A percentile compares a stretch with the other conserved stretches of the same genome.
Evolutionary conservation across 1,140 invertebrate genomes (phyloP).

Genomic region (Stratiolaelaps scimitus): DNA sequence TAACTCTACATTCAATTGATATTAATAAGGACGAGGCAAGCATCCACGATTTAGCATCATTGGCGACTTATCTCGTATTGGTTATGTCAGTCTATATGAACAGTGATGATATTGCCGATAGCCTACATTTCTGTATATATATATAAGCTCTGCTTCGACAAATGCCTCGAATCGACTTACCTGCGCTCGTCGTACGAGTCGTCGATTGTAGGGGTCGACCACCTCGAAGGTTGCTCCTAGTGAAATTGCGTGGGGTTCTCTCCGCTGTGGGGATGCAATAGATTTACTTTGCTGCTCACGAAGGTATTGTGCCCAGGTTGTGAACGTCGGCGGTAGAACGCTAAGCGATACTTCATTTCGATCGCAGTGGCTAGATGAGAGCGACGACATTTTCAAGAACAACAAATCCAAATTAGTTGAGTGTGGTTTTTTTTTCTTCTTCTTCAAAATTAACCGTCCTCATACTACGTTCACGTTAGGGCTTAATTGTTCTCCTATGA

Average conservation of each 20-base stretch:
- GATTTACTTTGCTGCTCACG: not conserved
- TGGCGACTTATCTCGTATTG: not conserved
- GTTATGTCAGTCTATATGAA: too few species aligned
- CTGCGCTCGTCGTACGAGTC: conserved; percentile 2
- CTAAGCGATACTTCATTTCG: not conserved
- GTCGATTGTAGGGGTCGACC: not conserved
- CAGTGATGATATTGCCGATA: too few species aligned
- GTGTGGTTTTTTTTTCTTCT: too few species aligned
- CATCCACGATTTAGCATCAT: not conserved
- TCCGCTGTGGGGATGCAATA: not conserved
- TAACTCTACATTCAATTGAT: not conserved
- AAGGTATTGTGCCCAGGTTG: not conserved
- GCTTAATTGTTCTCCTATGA: too few species aligned
- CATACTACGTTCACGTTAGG: too few species aligned
- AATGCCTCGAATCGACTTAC: not conserved
- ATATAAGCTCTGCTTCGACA: too few species aligned
- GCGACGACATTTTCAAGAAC: not conserved
- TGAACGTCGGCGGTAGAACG: not conserved
- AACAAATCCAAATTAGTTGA: too few species aligned
- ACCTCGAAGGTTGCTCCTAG: not conserved
- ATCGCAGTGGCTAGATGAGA: conserved; percentile 9
- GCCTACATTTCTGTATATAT: too few species aligned
- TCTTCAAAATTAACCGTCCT: too few species aligned
- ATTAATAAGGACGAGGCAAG: not conserved
- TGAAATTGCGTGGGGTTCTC: not conserved